Conservation (phyloP, 2,888 invertebrate genomes). For the Patella depressa region DNA sequence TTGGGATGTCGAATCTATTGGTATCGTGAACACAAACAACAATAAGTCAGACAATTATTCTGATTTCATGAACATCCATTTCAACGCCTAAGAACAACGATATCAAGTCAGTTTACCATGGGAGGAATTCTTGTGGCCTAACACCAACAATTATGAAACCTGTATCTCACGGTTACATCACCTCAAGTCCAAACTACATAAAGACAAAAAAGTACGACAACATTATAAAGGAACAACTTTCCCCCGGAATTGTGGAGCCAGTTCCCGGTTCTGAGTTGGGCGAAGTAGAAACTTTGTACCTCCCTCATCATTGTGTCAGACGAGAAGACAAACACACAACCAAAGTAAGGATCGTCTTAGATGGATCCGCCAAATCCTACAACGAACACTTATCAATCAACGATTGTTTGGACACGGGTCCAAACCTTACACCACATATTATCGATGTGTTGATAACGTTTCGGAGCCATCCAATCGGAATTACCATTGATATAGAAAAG, state of each 20-base stretch:
- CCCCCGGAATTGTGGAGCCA: too few relatives aligned
- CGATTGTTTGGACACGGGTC: too few relatives aligned
- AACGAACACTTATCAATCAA: constrained; percentile 8
- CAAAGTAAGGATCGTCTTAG: too few relatives aligned
- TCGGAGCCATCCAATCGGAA: not conserved
- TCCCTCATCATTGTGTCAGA: constrained; percentile 10
- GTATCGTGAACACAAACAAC: not conserved
- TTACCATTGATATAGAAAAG: constrained; percentile 14
- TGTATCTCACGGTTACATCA: not conserved
- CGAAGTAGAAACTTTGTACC: not conserved
- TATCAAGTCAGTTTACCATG: constrained; percentile 10
- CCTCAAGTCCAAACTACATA: not conserved
- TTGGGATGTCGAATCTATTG: constrained; percentile 12
- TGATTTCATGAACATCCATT: not conserved
- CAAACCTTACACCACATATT: constrained; percentile 12
- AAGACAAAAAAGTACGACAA: not conserved
- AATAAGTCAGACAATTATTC: not conserved
- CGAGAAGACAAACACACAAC: constrained; percentile 14
- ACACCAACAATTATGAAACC: not conserved
- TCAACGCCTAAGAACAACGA: not conserved
- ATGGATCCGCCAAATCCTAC: constrained; percentile 10
- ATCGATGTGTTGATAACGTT: constrained; percentile 5
- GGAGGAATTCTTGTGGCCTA: not conserved
- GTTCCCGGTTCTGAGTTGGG: not conserved
- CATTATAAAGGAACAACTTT: too few relatives aligned